These are phyloP conservation scores for Tachystola acroxantha DNA, from an alignment of 2,888 invertebrate genomes.

Conservation along the genomic window DNA sequence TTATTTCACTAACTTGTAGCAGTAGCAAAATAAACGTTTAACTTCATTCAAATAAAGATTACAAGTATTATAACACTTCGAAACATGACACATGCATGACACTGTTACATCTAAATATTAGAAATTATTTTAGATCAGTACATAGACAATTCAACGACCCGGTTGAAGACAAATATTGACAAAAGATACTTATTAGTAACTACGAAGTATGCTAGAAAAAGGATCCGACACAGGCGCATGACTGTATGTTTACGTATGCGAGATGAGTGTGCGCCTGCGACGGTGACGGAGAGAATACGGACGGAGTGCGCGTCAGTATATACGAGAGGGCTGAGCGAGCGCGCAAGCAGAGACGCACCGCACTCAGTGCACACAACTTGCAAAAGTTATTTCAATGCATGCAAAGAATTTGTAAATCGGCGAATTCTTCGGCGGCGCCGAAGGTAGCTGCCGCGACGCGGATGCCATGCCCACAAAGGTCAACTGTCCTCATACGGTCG, in stretches of 20 bases:
- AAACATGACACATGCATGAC: conserved; percentile 8
- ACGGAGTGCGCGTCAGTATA: conserved; percentile 39
- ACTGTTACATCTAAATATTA: conserved; percentile 5
- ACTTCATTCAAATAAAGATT: conserved; percentile 9
- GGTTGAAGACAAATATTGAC: conserved; percentile 56
- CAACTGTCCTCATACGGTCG: conserved; percentile 19
- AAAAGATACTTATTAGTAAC: conserved; percentile 34
- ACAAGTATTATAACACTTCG: conserved; percentile 5
- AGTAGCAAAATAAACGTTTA: conserved; percentile 20
- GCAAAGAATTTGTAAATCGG: conserved; percentile 62
- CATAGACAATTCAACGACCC: conserved; percentile 32
- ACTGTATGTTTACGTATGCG: conserved; percentile 43
- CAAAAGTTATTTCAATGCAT: conserved; percentile 70
- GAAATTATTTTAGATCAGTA: conserved; percentile 25
- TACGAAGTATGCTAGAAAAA: conserved; percentile 22
- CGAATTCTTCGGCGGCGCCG: conserved; percentile 40
- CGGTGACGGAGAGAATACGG: conserved; percentile 44
- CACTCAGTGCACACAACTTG: conserved; percentile 40
- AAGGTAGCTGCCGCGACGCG: conserved; percentile 28
- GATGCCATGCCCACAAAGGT: conserved; percentile 33
- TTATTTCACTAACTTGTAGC: conserved; percentile 1
- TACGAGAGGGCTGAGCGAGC: conserved; percentile 49
- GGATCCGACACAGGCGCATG: conserved; percentile 27
- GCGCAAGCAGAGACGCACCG: conserved; percentile 28
- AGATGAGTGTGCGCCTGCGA: conserved; percentile 32